Conservation (phyloP, 2,888 invertebrate species). For the Diarsia mendica region DNA sequence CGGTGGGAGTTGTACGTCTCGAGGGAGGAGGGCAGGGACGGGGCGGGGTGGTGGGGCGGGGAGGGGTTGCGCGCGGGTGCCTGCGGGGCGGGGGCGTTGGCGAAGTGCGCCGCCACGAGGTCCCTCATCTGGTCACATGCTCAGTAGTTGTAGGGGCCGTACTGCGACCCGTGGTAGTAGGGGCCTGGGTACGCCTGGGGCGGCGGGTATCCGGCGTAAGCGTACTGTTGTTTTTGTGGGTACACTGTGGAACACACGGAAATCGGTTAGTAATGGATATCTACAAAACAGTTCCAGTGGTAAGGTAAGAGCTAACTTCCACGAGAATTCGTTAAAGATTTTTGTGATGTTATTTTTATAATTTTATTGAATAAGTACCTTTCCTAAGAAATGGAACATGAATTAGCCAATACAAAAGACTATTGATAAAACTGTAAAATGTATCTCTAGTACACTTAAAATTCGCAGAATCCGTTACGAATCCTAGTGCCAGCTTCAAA, state of each 20-base stretch:
- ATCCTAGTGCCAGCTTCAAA: neutral
- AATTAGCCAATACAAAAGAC: neutral
- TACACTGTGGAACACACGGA: slow-evolving; percentile 92
- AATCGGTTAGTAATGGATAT: neutral
- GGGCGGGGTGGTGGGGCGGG: slow-evolving; percentile 63
- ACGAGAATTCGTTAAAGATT: neutral
- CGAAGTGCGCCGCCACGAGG: slow-evolving; percentile 85
- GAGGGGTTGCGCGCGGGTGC: slow-evolving; percentile 85
- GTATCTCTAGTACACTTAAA: too few species aligned
- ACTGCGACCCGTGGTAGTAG: slow-evolving; percentile 97
- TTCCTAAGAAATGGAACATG: neutral
- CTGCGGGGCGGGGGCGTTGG: slow-evolving; percentile 87
- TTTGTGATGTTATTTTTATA: neutral
- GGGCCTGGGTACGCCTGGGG: slow-evolving; percentile 96
- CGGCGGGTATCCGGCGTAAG: slow-evolving; percentile 96
- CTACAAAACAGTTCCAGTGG: neutral
- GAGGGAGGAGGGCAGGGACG: slow-evolving; percentile 72
- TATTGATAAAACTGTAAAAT: neutral
- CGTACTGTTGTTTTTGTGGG: slow-evolving; percentile 98
- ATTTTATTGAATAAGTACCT: slow-evolving; percentile 3
- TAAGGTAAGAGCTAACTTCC: neutral
- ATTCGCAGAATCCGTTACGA: neutral
- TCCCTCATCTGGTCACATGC: slow-evolving; percentile 90
- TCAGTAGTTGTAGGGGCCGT: slow-evolving; percentile 98
- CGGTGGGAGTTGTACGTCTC: slow-evolving; percentile 88